Base-by-base conservation (phyloP, 2,888 invertebrate species). In the Sericinus montela region DNA sequence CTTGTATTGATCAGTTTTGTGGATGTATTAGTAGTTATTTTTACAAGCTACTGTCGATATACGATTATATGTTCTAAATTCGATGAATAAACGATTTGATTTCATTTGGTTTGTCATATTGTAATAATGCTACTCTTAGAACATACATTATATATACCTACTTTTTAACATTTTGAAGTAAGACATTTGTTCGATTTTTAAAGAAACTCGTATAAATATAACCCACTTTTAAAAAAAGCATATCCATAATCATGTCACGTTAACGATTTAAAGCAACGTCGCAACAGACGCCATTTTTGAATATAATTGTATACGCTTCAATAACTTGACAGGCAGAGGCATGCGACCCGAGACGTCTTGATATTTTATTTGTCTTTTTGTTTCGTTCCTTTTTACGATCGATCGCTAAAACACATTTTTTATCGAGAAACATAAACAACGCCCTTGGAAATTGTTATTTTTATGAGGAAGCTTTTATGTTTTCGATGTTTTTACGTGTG, bases 261-360 rank as follows among this genome's bases (percentile, higher is more conserved):
- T 45, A 45, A 40, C 38, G 49, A 44, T 36, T 35, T 40, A 11
- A 30, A 14, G 34, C 40, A 40, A 45, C 45, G 50, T 50, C 50
- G 50, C 40, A 29, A 48, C 40, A 14, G 45, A 40, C 50, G 45
- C 50, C 50, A 50, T 45, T 50, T 50, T 50, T 50, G 50, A 50
- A 50, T 60, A 59, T 58, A 50, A 62, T 64, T 59, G 48, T 58
- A 56, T 58, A 56, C 57, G 62, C 62, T 57, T 62, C 58, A 60
- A 55, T 58, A 57, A 56, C 53, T 54, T 60, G 59, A 63, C 60
- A 58, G n/a, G 55, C 35, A 25, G 43, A 56, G 54, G 57, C 58
- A 56, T 60, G 59, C 37, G 40, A 49, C 37, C 47, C 43, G 32
- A 43, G 37, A 38, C 37, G 54, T 45, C 51, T 58, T 58, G 56